A percentile compares a stretch with the other conserved stretches of the same genome.
Conservation (phyloP, 1,140 invertebrate genomes). For the Hyphantria cunea region DNA sequence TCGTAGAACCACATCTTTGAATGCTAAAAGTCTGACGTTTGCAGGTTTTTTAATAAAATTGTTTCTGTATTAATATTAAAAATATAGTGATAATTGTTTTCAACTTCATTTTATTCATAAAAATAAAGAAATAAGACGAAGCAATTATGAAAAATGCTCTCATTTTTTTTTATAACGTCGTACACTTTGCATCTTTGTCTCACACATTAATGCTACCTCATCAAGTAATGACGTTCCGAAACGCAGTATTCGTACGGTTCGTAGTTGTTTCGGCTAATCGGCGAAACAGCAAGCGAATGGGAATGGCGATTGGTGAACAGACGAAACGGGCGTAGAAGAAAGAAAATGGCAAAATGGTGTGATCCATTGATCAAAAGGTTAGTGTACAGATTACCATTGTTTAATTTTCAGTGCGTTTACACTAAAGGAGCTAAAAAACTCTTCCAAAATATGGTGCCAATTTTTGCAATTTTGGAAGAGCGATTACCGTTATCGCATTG, state of each 20-base stretch:
- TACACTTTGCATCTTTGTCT: no score
- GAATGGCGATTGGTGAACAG: conserved; percentile 59
- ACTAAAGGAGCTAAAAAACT: neutral
- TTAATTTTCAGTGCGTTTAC: neutral
- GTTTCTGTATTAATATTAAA: no score
- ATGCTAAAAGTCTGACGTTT: no score
- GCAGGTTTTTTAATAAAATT: no score
- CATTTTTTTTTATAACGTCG: no score
- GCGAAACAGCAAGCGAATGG: conserved; percentile 13
- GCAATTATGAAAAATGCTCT: no score
- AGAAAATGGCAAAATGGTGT: conserved; percentile 76
- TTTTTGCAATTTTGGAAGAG: conserved; percentile 37
- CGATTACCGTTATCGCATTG: conserved; percentile 60
- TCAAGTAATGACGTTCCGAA: no score
- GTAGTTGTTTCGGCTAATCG: conserved; percentile 7
- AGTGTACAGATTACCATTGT: conserved; percentile 39
- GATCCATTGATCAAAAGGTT: conserved; percentile 65
- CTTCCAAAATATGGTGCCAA: conserved; percentile 1
- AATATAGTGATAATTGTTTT: no score
- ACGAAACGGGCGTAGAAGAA: conserved; percentile 47
- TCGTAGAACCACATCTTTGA: no score
- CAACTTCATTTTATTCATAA: no score
- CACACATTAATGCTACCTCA: no score
- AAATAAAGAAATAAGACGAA: no score
- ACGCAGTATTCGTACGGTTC: neutral